phyloP scores from a whole-genome alignment of 2,797 vertebrate species.

The Semotilus atromaculatus region DNA sequence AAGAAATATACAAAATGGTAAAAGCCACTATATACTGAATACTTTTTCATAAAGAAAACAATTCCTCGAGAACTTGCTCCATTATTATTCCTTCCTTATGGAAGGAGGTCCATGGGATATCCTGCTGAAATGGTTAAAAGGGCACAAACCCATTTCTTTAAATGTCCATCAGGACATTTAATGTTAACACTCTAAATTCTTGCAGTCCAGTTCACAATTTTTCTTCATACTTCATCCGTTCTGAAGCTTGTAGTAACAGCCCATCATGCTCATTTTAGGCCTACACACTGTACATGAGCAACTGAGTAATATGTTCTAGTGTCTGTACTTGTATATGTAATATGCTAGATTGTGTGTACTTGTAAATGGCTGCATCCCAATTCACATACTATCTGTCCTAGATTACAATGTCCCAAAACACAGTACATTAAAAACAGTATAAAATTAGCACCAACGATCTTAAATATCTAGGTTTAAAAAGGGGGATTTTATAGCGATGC shows the following conservation, averaged over 20 bases:
- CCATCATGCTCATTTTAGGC: conserved; percentile 64
- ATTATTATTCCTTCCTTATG: conserved; percentile 55
- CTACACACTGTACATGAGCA: conserved; percentile 69
- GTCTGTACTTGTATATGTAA: conserved; percentile 32
- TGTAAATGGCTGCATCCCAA: conserved; percentile 37
- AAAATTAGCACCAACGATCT: not conserved
- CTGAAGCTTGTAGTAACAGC: conserved; percentile 5
- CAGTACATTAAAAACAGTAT: not conserved
- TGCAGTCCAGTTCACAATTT: conserved; percentile 61
- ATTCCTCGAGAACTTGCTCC: conserved; percentile 54
- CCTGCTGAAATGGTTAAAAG: conserved; percentile 65
- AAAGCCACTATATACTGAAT: conserved; percentile 55
- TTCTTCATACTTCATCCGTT: conserved; percentile 46
- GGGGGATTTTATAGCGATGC: not conserved
- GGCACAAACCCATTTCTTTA: not conserved
- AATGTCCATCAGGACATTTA: conserved; percentile 3
- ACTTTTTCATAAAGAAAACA: conserved; percentile 57
- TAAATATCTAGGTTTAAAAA: not conserved
- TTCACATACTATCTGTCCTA: not conserved
- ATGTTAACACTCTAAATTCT: conserved; percentile 3
- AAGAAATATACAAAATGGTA: conserved; percentile 60
- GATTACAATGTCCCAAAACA: not conserved
- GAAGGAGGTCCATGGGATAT: conserved; percentile 64
- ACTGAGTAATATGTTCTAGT: conserved; percentile 27
- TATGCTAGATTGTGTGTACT: conserved; percentile 13